Evolutionary conservation across 2,888 invertebrate species (phyloP).

Genomic region (Geotrupes spiniger): DNA sequence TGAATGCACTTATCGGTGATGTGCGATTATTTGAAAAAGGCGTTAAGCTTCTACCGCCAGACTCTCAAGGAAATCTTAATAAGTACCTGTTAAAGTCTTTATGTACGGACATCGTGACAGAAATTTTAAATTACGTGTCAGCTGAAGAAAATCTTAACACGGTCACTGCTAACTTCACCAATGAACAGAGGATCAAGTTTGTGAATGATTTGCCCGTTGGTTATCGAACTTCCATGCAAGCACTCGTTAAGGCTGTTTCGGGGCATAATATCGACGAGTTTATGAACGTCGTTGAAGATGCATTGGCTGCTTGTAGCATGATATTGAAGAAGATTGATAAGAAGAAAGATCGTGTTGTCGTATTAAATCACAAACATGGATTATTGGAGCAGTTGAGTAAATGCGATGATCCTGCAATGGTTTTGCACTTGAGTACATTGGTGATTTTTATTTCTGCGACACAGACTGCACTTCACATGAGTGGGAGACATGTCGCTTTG

Average conservation of each 20-base stretch:
- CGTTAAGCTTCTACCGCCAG: conserved; percentile 60
- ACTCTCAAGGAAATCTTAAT: conserved; percentile 65
- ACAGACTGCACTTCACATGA: conserved; percentile 84
- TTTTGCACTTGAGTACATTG: conserved; percentile 73
- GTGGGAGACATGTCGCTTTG: conserved; percentile 87
- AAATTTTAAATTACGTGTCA: conserved; percentile 75
- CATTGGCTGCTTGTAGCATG: conserved; percentile 71
- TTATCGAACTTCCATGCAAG: conserved; percentile 62
- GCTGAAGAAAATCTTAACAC: conserved; percentile 67
- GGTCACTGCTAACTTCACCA: conserved; percentile 58
- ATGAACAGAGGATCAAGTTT: conserved; percentile 69
- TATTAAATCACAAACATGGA: conserved; percentile 78
- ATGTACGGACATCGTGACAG: conserved; percentile 77
- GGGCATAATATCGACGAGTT: conserved; percentile 77
- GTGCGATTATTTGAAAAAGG: conserved; percentile 80
- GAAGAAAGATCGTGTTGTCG: conserved; percentile 76
- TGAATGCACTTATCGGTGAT: conserved; percentile 72
- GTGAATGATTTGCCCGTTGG: conserved; percentile 67
- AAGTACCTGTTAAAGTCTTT: conserved; percentile 84
- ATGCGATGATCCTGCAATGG: conserved; percentile 73
- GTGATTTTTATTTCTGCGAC: conserved; percentile 79
- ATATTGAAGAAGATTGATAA: conserved; percentile 86
- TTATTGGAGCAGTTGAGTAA: conserved; percentile 73
- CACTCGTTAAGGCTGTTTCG: conserved; percentile 66
- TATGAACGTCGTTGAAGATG: conserved; percentile 68